Evolutionary conservation across 2,888 invertebrate species (phyloP).

Genomic region (Ophion ventricosus): DNA sequence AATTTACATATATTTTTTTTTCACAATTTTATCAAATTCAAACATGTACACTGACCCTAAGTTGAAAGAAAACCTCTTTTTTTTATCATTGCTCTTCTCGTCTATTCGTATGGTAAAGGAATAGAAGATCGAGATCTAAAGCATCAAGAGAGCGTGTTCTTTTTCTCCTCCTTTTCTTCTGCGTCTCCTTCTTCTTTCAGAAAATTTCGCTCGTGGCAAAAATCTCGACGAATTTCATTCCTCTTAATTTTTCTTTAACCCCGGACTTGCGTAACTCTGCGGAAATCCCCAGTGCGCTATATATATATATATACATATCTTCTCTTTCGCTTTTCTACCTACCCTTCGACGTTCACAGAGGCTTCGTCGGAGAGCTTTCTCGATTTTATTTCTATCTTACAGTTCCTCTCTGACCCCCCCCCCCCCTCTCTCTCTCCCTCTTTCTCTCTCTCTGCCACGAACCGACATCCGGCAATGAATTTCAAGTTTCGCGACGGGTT

Average conservation of each 20-base stretch:
- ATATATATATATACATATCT: slow-evolving; percentile 22
- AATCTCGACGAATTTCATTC: slow-evolving; percentile 49
- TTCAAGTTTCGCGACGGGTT: slow-evolving; percentile 65
- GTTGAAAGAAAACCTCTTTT: neutral
- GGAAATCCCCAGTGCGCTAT: slow-evolving; percentile 14
- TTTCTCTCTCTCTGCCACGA: slow-evolving; percentile 22
- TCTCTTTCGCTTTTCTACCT: slow-evolving; percentile 47
- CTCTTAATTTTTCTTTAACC: slow-evolving; percentile 30
- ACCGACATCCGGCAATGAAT: slow-evolving; percentile 68
- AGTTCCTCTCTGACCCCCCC: neutral
- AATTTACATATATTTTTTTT: neutral
- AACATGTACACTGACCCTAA: slow-evolving; percentile 1
- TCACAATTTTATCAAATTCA: neutral
- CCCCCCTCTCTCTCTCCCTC: neutral
- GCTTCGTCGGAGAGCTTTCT: slow-evolving; percentile 28
- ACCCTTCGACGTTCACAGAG: slow-evolving; percentile 39
- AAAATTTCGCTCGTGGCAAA: slow-evolving; percentile 39
- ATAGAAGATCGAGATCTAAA: slow-evolving; percentile 11
- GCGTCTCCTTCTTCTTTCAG: neutral
- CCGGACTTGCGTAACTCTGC: slow-evolving; percentile 9
- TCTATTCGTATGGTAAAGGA: neutral
- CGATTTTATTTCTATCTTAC: slow-evolving; percentile 48
- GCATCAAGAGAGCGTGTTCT: neutral
- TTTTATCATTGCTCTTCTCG: neutral
- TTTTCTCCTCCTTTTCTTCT: neutral